Evolutionary conservation across 1,140 invertebrate species (phyloP).

Genomic region (Coelopa frigida): DNA sequence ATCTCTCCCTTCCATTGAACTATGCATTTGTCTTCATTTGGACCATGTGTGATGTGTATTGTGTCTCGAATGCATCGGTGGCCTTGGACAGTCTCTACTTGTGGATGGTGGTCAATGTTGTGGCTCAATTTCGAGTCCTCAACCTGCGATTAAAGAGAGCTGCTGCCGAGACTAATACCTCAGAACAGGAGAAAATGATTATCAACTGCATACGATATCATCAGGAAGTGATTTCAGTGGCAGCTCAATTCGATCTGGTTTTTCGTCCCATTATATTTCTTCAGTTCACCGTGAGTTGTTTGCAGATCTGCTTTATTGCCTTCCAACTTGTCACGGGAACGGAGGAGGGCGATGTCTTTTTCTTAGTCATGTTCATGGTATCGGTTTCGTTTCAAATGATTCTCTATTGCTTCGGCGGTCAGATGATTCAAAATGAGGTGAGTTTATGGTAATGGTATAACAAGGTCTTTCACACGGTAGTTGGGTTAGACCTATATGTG

Average conservation of each 20-base stretch:
- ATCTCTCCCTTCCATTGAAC: not conserved
- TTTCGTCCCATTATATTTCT: conserved; percentile 6
- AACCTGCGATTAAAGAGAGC: not conserved
- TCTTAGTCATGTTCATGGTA: conserved; percentile 5
- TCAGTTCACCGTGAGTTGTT: not conserved
- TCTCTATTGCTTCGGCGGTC: conserved; percentile 8
- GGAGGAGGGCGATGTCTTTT: not conserved
- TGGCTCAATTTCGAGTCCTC: conserved; percentile 5
- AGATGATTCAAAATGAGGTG: conserved; percentile 8
- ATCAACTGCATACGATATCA: conserved; percentile 7
- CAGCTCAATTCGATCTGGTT: not conserved
- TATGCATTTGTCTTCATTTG: conserved; percentile 2
- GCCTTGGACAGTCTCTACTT: conserved; percentile 1
- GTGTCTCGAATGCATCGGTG: not conserved
- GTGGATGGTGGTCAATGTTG: conserved; percentile 5
- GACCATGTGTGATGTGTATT: not conserved
- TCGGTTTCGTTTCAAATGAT: conserved; percentile 3
- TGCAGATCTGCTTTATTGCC: conserved; percentile 8
- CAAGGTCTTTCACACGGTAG: not conserved
- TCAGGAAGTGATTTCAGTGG: not conserved
- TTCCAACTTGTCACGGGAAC: conserved; percentile 5
- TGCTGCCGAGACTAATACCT: not conserved
- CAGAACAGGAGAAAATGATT: not conserved
- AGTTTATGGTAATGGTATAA: not conserved
- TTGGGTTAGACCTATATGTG: not conserved